phyloP scores from a whole-genome alignment of 2,113 vertebrate genomes.

The Cinclus mexicanus region DNA sequence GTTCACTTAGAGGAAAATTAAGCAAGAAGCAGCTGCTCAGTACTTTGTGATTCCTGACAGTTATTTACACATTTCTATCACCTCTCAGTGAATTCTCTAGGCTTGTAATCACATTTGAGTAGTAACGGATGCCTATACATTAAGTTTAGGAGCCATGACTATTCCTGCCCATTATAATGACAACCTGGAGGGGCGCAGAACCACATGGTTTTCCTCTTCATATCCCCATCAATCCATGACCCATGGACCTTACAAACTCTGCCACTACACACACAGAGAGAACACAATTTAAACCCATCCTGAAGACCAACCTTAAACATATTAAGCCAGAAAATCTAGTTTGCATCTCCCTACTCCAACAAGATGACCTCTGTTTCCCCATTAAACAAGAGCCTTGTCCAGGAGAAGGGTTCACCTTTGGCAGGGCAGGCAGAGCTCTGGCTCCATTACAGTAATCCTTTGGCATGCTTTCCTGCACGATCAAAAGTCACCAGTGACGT shows the following conservation, averaged over 20 bases:
- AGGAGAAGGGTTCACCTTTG: background rate
- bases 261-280: background rate
- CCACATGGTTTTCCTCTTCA: background rate
- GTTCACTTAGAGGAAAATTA: background rate
- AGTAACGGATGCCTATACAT: background rate
- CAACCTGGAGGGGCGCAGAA: background rate
- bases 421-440: background rate
- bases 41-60: background rate
- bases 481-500: background rate
- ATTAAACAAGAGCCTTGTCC: background rate
- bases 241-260: background rate
- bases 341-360: rapidly evolving
- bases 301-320: background rate
- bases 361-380: background rate
- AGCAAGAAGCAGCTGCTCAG: background rate
- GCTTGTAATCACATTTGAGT: rapidly evolving
- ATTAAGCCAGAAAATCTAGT: background rate
- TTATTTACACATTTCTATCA: background rate
- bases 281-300: background rate
- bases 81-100: background rate
- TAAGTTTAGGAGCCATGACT: background rate
- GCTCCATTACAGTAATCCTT: background rate
- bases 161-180: background rate
- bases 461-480: background rate
- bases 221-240: background rate